Evolutionary conservation across 2,888 invertebrate genomes (phyloP).

Genomic region (Catonia carolina): DNA sequence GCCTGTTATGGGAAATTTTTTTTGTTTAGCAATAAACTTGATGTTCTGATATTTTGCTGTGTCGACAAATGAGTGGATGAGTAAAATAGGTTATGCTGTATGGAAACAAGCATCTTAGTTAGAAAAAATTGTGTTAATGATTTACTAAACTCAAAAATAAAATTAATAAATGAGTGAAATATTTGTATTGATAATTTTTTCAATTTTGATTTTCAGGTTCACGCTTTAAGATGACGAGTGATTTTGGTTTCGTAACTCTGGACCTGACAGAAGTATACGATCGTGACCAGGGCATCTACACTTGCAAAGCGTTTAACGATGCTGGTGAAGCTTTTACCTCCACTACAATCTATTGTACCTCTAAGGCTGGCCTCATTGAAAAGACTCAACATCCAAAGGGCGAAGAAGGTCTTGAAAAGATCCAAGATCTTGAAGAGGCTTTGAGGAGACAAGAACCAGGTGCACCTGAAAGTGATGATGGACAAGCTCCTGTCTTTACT

Average conservation of each 20-base stretch:
- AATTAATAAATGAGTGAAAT: too few species aligned
- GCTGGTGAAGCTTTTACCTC: conserved; percentile 89
- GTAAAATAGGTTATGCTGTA: too few species aligned
- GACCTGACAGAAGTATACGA: conserved; percentile 89
- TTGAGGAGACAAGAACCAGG: conserved; percentile 63
- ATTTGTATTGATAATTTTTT: too few species aligned
- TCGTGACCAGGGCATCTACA: conserved; percentile 89
- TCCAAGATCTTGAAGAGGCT: conserved; percentile 84
- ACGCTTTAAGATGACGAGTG: conserved; percentile 85
- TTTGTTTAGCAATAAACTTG: too few species aligned
- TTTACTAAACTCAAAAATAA: too few species aligned
- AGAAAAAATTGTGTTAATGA: too few species aligned
- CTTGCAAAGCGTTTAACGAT: conserved; percentile 83
- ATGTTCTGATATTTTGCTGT: too few species aligned
- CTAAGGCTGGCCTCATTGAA: conserved; percentile 76
- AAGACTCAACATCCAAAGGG: conserved; percentile 92
- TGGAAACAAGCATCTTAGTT: too few species aligned
- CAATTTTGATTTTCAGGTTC: conserved; percentile 53
- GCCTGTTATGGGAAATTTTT: too few species aligned
- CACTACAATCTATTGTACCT: conserved; percentile 76
- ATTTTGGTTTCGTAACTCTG: conserved; percentile 93
- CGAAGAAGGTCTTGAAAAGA: conserved; percentile 84
- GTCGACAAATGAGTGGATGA: too few species aligned
- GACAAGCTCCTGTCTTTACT: conserved; percentile 80
- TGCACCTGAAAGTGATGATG: conserved; percentile 64